Conservation (phyloP, 2,888 invertebrate genomes). For the Apeira syringaria region DNA sequence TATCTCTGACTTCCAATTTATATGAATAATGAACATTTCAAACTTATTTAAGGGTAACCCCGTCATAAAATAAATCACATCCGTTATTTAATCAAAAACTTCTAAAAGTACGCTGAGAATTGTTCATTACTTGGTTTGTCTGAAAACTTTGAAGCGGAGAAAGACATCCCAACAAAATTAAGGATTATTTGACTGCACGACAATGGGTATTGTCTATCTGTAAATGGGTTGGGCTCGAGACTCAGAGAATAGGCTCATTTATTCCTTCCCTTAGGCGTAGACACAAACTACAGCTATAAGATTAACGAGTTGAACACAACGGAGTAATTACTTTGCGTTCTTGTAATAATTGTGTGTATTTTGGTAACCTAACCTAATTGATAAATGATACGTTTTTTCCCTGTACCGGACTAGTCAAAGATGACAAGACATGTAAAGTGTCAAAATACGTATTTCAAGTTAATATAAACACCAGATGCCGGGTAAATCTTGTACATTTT, state of each 20-base stretch:
- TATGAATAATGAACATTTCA: conserved; percentile 19
- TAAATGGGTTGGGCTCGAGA: conserved; percentile 63
- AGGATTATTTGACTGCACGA: conserved; percentile 65
- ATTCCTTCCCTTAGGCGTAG: conserved; percentile 70
- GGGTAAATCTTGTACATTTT: too few species aligned
- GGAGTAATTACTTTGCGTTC: conserved; percentile 59
- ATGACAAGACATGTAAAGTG: too few species aligned
- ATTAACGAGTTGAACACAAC: conserved; percentile 63
- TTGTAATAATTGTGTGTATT: conserved; percentile 36
- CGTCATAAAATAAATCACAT: conserved; percentile 27
- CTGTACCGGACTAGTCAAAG: too few species aligned
- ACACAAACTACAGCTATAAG: conserved; percentile 59
- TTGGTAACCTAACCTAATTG: conserved; percentile 27
- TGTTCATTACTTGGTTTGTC: conserved; percentile 50
- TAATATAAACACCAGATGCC: too few species aligned
- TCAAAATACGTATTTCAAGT: too few species aligned
- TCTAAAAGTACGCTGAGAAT: conserved; percentile 36
- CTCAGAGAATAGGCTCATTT: conserved; percentile 71
- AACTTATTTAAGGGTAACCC: conserved; percentile 7
- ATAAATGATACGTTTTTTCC: too few species aligned
- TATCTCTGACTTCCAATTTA: conserved; percentile 26
- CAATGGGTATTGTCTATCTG: conserved; percentile 75
- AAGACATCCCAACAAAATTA: conserved; percentile 68
- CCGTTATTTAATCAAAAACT: conserved; percentile 33
- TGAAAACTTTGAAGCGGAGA: conserved; percentile 53